These are phyloP conservation scores for Melipona quadrifasciata DNA, from an alignment of 1,140 invertebrate genomes.

Conservation along the genomic window DNA sequence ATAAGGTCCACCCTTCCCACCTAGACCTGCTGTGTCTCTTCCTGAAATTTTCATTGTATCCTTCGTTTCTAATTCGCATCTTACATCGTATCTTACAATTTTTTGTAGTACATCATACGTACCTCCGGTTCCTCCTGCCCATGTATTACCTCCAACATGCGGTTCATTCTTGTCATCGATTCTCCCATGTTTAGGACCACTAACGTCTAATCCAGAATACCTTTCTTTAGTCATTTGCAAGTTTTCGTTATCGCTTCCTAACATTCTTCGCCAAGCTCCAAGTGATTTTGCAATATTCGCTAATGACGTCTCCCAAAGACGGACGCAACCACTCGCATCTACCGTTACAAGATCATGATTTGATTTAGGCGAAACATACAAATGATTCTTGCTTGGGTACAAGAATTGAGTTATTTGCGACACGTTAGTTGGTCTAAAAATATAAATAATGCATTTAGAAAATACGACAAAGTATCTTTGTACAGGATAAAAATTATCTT, in stretches of 20 bases:
- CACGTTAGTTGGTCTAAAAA: slow-evolving; percentile 66
- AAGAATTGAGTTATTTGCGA: slow-evolving; percentile 73
- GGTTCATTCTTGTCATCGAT: slow-evolving; percentile 93
- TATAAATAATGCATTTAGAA: not conserved
- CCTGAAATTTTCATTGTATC: slow-evolving; percentile 64
- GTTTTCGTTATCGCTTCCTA: slow-evolving; percentile 82
- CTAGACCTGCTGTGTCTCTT: slow-evolving; percentile 95
- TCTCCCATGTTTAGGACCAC: slow-evolving; percentile 95
- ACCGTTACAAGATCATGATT: slow-evolving; percentile 83
- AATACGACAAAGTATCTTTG: not conserved
- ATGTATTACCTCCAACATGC: slow-evolving; percentile 97
- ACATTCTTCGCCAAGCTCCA: slow-evolving; percentile 74
- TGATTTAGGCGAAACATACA: slow-evolving; percentile 70
- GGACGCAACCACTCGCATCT: slow-evolving; percentile 83
- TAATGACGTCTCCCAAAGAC: slow-evolving; percentile 84
- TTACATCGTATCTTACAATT: not conserved
- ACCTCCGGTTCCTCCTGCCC: slow-evolving; percentile 97
- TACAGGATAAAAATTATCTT: no score
- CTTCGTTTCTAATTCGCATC: not conserved
- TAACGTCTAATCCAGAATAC: slow-evolving; percentile 88
- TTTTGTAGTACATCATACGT: not conserved
- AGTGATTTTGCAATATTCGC: slow-evolving; percentile 80
- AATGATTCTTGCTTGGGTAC: slow-evolving; percentile 77
- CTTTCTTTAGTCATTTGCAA: slow-evolving; percentile 89
- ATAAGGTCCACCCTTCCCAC: slow-evolving; percentile 96